Evolutionary conservation across 2,797 vertebrate species (phyloP), one percentile per base, ranked within the genome.

Genomic region (Chelon auratus): DNA sequence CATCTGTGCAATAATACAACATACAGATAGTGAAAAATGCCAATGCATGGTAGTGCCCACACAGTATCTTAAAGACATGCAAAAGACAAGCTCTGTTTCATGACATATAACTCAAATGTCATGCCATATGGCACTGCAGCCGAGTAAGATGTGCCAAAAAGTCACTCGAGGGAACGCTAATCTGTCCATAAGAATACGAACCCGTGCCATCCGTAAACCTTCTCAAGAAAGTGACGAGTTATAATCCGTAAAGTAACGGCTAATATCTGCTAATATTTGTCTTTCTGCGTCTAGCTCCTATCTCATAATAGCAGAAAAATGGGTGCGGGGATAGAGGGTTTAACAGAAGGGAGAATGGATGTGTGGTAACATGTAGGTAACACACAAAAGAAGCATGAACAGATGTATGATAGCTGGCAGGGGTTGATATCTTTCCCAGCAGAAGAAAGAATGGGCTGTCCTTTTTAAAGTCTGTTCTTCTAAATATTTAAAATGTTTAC

Each of bases 181-280:
- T 87, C 85, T 80, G 62, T 72, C 62, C 58, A 30, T 77, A 80
- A 81, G 61, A 59, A 71, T 64, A 66, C 65, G 59, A 76, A 81
- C 70, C 80, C 63, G 0, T 82, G 85, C 26, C 66, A 72, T 68
- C 51, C 64, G 59, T 42, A 67, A 68, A 76, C 62, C 77, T 39
- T 65, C 57, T 53, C 2, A 4, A 60, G 59, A 50, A 54, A 56
- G 24, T 37, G 47, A 61, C 18, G 62, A 11, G 22, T 68, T 48
- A n/a, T 14, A 24, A 45, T 30, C 42, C 40, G 15, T 39, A 57
- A 53, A 65, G 17, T 18, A 17, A n/a, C n/a, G 8, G 13, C 37
- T 63, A 55, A 18, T 18, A 17, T 47, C n/a, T 18, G 15, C 37
- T 63, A 55, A 70, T 68, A 72, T 78, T 45, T 68, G 33, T 36